A percentile compares a stretch with the other conserved stretches of the same genome.
Conservation (phyloP, 2,113 vertebrate species). For the Crotophaga sulcirostris region DNA sequence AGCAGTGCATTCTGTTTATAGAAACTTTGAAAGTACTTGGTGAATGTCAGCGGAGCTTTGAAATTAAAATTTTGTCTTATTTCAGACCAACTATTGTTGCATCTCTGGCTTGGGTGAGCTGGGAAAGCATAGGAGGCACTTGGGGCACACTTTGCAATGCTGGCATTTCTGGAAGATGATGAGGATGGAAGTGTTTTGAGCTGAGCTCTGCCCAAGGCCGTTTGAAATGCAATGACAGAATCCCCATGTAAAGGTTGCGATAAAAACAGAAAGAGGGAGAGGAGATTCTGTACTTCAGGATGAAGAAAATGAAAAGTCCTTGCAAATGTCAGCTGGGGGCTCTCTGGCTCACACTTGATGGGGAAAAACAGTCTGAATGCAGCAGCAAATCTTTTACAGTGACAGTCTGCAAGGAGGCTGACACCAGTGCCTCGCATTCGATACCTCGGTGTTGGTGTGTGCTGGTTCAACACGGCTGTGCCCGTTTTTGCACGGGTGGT, state of each 20-base stretch:
- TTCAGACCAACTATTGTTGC: constrained; percentile 37
- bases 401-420: background rate
- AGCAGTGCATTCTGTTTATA: constrained; percentile 47
- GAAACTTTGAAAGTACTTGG: constrained; percentile 60
- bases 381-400: background rate
- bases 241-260: background rate
- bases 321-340: background rate
- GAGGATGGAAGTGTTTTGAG: background rate
- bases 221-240: constrained; percentile 31
- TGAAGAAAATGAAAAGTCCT: background rate
- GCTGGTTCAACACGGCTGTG: background rate
- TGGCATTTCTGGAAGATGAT: constrained; percentile 46
- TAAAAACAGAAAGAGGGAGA: background rate
- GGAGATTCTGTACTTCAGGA: background rate
- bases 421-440: background rate
- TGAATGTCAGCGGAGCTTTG: constrained; percentile 71
- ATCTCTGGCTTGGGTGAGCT: constrained; percentile 36
- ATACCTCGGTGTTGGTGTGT: background rate
- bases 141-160: constrained; percentile 14
- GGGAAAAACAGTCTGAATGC: background rate
- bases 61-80: constrained; percentile 67
- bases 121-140: constrained; percentile 51
- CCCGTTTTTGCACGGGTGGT: accelerated
- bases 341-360: background rate
- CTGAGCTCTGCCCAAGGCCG: background rate